A percentile compares a stretch with the other conserved stretches of the same genome.
These are phyloP conservation scores for Henricia sp. DNA, from an alignment of 53 echinoderm and acorn worm genomes.

Conservation along the genomic window DNA sequence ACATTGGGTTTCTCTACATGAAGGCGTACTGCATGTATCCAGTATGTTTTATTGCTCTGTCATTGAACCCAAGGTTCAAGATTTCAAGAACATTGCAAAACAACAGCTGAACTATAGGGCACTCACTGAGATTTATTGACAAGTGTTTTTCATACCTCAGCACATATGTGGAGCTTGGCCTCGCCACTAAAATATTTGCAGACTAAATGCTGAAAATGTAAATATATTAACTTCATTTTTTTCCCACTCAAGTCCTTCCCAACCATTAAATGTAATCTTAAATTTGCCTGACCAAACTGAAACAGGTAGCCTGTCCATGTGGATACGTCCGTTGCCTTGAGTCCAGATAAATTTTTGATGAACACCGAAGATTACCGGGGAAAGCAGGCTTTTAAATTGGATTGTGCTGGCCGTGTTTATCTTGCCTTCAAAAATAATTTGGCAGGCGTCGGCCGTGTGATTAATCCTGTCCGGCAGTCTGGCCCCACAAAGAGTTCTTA, in stretches of 20 bases:
- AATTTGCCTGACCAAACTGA: too few relatives aligned
- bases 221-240: too few relatives aligned
- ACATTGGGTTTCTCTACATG: too few relatives aligned
- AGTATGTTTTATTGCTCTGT: too few relatives aligned
- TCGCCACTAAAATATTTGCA: not conserved
- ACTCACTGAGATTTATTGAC: not conserved
- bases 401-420: slow-evolving; percentile 37
- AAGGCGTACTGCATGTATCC: too few relatives aligned
- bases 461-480: slow-evolving; percentile 2
- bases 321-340: slow-evolving; percentile 7
- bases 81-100: too few relatives aligned
- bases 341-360: slow-evolving; percentile 49
- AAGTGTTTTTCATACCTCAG: not conserved
- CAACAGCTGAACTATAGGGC: too few relatives aligned
- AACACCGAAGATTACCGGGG: not conserved
- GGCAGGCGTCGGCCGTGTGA: slow-evolving; percentile 48
- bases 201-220: not conserved
- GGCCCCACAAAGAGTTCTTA: not conserved
- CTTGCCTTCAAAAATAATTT: slow-evolving; percentile 31
- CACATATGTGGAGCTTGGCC: not conserved
- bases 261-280: too few relatives aligned
- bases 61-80: too few relatives aligned
- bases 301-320: not conserved
- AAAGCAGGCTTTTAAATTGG: slow-evolving; percentile 36
- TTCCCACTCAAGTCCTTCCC: too few relatives aligned